A percentile compares a stretch with the other conserved stretches of the same genome.
phyloP scores from a whole-genome alignment of 2,797 vertebrate genomes.

The Molothrus aeneus region DNA sequence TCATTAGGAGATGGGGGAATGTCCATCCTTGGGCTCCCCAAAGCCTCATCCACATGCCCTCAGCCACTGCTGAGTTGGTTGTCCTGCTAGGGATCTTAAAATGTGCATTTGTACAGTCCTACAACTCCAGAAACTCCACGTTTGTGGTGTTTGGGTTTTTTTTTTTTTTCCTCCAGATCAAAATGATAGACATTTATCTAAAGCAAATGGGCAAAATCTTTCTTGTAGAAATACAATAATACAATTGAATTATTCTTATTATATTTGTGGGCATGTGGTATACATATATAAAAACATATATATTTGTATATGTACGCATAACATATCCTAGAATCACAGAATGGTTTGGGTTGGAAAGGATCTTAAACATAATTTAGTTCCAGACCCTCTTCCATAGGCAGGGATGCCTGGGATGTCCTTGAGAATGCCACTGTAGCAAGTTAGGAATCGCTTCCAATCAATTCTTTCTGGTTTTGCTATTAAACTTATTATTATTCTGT shows the following conservation, averaged over 20 bases:
- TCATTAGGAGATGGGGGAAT: not conserved
- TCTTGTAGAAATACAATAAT: not conserved
- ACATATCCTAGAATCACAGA: not conserved
- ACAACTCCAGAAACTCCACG: not conserved
- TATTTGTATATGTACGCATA: not conserved
- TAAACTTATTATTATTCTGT: not conserved
- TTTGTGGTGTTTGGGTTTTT: not conserved
- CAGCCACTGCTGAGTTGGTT: not conserved
- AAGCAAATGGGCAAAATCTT: not conserved
- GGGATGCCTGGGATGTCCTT: not conserved
- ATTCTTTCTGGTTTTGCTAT: not conserved
- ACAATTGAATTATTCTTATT: not conserved
- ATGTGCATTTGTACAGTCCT: not conserved
- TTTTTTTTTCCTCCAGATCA: not conserved
- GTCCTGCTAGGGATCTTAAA: not conserved
- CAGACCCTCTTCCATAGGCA: not conserved
- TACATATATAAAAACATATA: rapidly evolving
- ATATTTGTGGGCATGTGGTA: not conserved
- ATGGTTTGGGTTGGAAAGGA: not conserved
- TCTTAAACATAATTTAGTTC: not conserved
- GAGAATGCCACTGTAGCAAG: not conserved
- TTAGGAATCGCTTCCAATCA: not conserved
- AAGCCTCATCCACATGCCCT: not conserved
- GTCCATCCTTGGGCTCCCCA: not conserved
- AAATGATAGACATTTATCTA: not conserved